Evolutionary conservation across 2,888 invertebrate species (phyloP), one percentile per base, ranked within the genome.

Genomic region (Tetragonisca angustula): DNA sequence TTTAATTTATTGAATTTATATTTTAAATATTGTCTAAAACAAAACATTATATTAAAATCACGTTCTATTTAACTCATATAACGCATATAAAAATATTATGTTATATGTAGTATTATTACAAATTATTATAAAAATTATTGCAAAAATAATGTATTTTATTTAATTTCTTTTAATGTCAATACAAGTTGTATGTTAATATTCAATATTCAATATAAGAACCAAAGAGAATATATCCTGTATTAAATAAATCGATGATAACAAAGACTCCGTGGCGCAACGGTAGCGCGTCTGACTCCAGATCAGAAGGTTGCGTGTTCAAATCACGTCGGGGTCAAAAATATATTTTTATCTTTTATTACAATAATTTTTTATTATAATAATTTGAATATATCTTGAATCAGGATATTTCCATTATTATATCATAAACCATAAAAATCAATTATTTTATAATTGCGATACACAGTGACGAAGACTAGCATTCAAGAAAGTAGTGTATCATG

Each of bases 201-300:
- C 5, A 2, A 61, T 59, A 2, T 27, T 62, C 19, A 56, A 19
- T 2, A 21, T 17, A 21, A 43, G 43, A 19, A 52, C 4, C 9
- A 9, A 19, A 6, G 15, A 0, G 0, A n/a, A 50, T 27, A 32
- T 50, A 50, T 64, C 32, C 6, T 2, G 2, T 49, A 50, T n/a
- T 59, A 6, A 36, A 50, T 36, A 0, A 13, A 19, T 17, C 49
- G n/a, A 69, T 27, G 43, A 13, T 64, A 59, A 50, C 62, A 2
- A 83, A 90, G 97, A 97, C 97, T 97, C 97, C 97, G 97, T 98
- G 98, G 98, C 98, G 98, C 98, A 98, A 98, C 97, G 98, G 98
- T 98, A 98, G 97, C 98, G 98, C 98, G 98, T 98, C 98, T 97
- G 98, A 98, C 98, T 98, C 98, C 98, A 98, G 98, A 98, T 98